Conservation (phyloP, 1,140 invertebrate species). For the Ruditapes philippinarum region DNA sequence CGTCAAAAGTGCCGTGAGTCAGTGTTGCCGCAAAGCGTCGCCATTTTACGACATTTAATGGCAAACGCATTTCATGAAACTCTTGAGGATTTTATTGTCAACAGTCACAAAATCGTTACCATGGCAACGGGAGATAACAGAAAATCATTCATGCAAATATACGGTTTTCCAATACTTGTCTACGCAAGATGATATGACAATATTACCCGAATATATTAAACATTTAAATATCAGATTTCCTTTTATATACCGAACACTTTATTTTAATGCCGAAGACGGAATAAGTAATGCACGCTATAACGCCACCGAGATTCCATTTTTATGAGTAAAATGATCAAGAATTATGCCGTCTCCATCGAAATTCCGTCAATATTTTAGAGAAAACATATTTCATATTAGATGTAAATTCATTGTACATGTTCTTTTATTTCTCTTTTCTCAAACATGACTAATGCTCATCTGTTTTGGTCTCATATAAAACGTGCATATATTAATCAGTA, state of each 20-base stretch:
- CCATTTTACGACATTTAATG: conserved; percentile 16
- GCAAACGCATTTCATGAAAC: background rate
- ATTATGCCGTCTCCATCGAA: too few species aligned
- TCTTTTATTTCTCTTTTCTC: too few species aligned
- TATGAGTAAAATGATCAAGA: too few species aligned
- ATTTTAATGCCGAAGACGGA: background rate
- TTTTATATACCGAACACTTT: background rate
- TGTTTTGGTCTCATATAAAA: too few species aligned
- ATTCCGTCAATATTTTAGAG: too few species aligned
- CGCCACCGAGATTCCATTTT: too few species aligned
- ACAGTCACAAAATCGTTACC: conserved; percentile 18
- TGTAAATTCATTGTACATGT: too few species aligned
- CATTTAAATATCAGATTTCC: background rate
- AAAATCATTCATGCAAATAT: conserved; percentile 15
- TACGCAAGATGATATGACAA: background rate
- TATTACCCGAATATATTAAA: background rate
- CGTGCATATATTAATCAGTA: too few species aligned
- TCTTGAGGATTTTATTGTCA: conserved; percentile 10
- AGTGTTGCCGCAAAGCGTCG: background rate
- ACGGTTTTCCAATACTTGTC: background rate
- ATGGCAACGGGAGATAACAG: conserved; percentile 20
- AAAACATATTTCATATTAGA: too few species aligned
- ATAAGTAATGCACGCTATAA: background rate
- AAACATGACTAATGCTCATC: too few species aligned
- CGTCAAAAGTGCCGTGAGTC: too few species aligned